Evolutionary conservation across 2,797 vertebrate species (phyloP).

Genomic region (Lerista edwardsae): DNA sequence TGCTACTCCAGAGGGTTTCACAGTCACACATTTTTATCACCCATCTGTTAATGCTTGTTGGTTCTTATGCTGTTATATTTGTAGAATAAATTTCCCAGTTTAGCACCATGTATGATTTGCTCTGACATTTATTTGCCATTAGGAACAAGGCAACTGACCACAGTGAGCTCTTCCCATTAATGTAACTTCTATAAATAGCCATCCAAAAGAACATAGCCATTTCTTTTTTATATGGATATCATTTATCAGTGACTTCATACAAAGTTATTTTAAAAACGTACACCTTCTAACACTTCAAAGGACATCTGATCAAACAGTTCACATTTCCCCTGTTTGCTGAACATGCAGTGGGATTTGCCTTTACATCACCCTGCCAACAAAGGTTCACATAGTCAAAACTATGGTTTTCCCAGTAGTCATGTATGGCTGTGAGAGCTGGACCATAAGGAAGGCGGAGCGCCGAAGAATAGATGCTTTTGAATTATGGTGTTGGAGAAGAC

Average conservation of each 20-base stretch:
- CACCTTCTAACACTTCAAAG: background rate
- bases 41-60: conserved; percentile 27
- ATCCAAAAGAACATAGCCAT: background rate
- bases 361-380: too few relatives aligned
- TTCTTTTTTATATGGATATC: background rate
- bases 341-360: background rate
- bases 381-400: too few relatives aligned
- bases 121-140: conserved; percentile 33
- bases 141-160: conserved; percentile 15
- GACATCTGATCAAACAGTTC: background rate
- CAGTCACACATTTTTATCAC: conserved; percentile 2
- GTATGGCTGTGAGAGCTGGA: too few relatives aligned
- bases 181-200: background rate
- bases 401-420: too few relatives aligned
- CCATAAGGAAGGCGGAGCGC: too few relatives aligned
- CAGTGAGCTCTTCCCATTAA: background rate
- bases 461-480: too few relatives aligned
- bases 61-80: conserved; percentile 26
- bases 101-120: conserved; percentile 32
- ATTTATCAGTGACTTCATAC: background rate
- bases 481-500: too few relatives aligned
- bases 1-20: conserved; percentile 20
- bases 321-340: background rate
- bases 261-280: background rate
- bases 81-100: conserved; percentile 28